A percentile compares a stretch with the other conserved stretches of the same genome.
Conservation (phyloP, 2,797 vertebrate genomes). For the Acrossocheilus wenchowensis region DNA sequence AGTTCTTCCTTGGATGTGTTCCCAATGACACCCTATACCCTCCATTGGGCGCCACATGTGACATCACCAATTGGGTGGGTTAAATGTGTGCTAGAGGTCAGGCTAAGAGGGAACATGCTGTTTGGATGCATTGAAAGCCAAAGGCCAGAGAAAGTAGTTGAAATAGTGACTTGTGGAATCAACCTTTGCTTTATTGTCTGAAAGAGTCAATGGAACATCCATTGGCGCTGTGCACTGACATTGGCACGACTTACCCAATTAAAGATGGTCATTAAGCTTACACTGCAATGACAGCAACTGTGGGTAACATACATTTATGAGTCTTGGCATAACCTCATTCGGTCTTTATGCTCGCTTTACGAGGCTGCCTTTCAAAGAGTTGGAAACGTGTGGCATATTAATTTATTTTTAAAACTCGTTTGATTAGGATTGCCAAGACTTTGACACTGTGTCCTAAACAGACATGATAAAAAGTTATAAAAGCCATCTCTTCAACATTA, state of each 20-base stretch:
- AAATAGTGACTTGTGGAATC: slow-evolving; percentile 3
- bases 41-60: slow-evolving; percentile 36
- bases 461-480: background rate
- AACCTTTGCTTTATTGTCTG: slow-evolving; percentile 23
- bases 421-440: slow-evolving; percentile 22
- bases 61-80: slow-evolving; percentile 43
- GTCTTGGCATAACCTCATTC: slow-evolving; percentile 69
- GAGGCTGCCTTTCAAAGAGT: slow-evolving; percentile 66
- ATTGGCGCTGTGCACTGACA: slow-evolving; percentile 64
- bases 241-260: slow-evolving; percentile 74
- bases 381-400: slow-evolving; percentile 4
- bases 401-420: slow-evolving; percentile 25
- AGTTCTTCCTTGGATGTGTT: slow-evolving; percentile 56
- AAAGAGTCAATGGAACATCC: slow-evolving; percentile 61
- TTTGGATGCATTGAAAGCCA: background rate
- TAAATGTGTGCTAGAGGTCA: slow-evolving; percentile 29
- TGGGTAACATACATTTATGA: slow-evolving; percentile 76
- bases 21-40: slow-evolving; percentile 51
- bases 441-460: slow-evolving; percentile 2
- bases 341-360: slow-evolving; percentile 63
- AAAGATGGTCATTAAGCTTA: slow-evolving; percentile 73
- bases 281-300: slow-evolving; percentile 73
- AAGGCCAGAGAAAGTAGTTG: background rate
- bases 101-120: slow-evolving; percentile 29
- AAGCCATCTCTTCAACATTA: background rate